Evolutionary conservation across 2,888 invertebrate species (phyloP), one percentile per base, ranked within the genome.

Genomic region (Lycia hirtaria): DNA sequence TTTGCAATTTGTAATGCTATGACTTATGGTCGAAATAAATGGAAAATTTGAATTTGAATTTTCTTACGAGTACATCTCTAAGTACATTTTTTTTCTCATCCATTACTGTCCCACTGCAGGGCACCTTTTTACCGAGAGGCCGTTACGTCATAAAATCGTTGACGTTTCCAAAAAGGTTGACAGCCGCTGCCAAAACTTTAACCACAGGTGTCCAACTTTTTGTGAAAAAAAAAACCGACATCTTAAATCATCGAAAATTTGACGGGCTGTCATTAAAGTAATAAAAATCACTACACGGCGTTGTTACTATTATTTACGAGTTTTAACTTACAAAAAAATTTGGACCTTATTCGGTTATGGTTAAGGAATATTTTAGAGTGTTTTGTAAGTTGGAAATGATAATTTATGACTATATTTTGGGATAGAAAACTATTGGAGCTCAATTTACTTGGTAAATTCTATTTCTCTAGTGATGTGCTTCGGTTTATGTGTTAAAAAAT

Each of bases 201-300:
- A 68, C 58, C 57, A 65, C 66, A 68, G 67, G 67, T 68, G 69
- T 65, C 53, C 58, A 51, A 60, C 47, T 57, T 64, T 53, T 63
- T 64, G 56, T 26, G 48, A 43, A 35, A 60, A 43, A 35, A 60
- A 65, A 66, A 71, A 68, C 56, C 54, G 51, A 64, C 67, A 63
- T 65, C 52, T 65, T 68, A 68, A 73, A 69, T 69, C 68, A 69
- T 62, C 62, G 51, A 49, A 60, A 64, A 65, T 64, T 58, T 60
- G 60, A 56, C 49, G 64, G 52, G 30, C 43, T 65, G 62, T 71
- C 69, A 75, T 75, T 73, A 73, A 65, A 71, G 63, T 72, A 67
- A 73, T 71, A 71, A 75, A 72, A 71, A 64, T 63, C 63, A 53
- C 56, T 38, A 44, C 41, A 19, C 24, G 17, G 19, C 52, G 57